Evolutionary conservation across 2,797 vertebrate genomes (phyloP), one percentile per base, ranked within the genome.

Genomic region (Phaenicophaeus curvirostris): DNA sequence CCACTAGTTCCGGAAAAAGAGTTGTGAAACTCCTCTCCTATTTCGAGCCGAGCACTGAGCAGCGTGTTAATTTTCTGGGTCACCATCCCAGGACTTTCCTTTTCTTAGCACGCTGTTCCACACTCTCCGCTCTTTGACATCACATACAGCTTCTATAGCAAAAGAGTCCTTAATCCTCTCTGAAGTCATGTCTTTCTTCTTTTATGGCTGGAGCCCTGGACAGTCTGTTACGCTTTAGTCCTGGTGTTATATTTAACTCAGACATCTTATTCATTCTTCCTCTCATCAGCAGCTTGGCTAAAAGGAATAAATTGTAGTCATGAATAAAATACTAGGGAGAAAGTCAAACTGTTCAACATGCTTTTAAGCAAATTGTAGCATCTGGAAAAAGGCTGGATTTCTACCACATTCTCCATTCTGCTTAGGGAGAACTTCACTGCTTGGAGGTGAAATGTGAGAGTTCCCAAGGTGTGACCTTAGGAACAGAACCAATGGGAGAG

Each of bases 101-200:
- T 94, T 91, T 54, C 84, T 72, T 87, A 67, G 79, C 92, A 76
- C 51, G 92, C 94, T 94, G 91, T 96, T 95, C 91, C 46, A 39
- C 11, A 28, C 81, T 86, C 92, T 83, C 88, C 87, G 51, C n/a
- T 95, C 87, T 92, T 91, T 94, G 91, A 95, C 95, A 94, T 81
- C 85, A 48, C 9, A n/a, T 71, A 74, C 77, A 71, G 67, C 80
- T 94, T 88, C 91, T 96, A 30, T 80, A 91, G 79, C 80, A 81
- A 89, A 74, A 94, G 58, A 92, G 89, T 73, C 83, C 88, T 96
- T 92, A 94, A 94, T 88, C 76, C 89, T 53, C 93, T 94, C 93
- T 94, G 87, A 96, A 95, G 96, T 93, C 85, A 93, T 95, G 87
- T 95, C 94, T 96, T 96, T 95, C 87, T 96, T 96, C 94, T 94